Base-by-base conservation (phyloP, 2,888 invertebrate genomes). In the Oscheius sp. region DNA sequence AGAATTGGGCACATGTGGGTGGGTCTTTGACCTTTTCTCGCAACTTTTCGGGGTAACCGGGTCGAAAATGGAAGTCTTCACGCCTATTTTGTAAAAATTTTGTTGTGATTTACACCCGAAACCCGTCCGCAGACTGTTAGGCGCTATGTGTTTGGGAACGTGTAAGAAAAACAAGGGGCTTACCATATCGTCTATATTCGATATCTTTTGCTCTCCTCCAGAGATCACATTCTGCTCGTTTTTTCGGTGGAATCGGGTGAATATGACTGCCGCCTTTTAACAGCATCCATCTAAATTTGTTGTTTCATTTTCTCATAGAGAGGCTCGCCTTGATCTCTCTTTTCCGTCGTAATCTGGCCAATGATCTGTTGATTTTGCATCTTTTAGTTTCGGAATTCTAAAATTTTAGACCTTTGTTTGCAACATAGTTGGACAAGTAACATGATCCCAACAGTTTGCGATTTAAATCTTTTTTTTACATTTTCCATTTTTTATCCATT, bases 131-230 rank as follows among this genome's bases (percentile, higher is more conserved):
- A 54, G 54, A 54, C 54, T 24, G n/a, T 24, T 5, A 17, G 54
- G 33, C 33, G 54, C 33, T 17, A 1, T 1, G n/a, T 20, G 33
- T 14, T 41, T 20, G 47, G 47, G 9, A 8, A 14, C 14, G 41
- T 17, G 41, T 41, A 41, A 41, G n/a, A 20, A 17, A 41, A 41
- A 41, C 41, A 41, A 17, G n/a, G n/a, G 41, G n/a, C 41, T 76
- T 73, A 85, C 84, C 64, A 65, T 84, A 84, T 68, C 80, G 74
- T 6, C 75, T 69, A 70, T 82, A 84, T 67, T 85, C 84, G 49
- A 85, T 78, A 50, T 85, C 82, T 56, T 82, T 79, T 24, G 80
- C 82, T 33, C 70, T 57, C 57, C 82, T 66, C 84, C 84, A 84
- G 41, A 84, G 71, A 32, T 69, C 67, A 51, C 84, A 84, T 59